Percentiles rank a stretch among this genome's conserved stretches.
These are phyloP conservation scores for Pluvialis apricaria DNA, from an alignment of 2,113 vertebrate genomes.

Conservation along the genomic window DNA sequence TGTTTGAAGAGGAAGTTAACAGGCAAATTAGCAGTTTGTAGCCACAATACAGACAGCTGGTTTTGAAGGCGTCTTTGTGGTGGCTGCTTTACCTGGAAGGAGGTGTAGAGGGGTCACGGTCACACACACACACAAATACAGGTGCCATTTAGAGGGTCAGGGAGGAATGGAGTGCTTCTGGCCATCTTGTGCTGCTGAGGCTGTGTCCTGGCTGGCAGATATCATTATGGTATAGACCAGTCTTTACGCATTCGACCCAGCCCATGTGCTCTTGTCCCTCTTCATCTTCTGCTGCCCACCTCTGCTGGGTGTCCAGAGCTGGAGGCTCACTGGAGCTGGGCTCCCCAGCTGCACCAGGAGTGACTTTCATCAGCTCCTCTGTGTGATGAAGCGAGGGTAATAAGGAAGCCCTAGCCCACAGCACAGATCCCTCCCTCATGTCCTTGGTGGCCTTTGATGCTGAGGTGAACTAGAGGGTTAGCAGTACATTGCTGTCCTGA, in stretches of 20 bases:
- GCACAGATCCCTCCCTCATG: rapidly evolving
- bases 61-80: neutral
- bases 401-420: neutral
- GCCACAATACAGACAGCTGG: neutral
- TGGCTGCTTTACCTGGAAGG: neutral
- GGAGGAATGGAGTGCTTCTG: neutral
- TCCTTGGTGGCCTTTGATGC: neutral
- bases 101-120: neutral
- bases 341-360: neutral
- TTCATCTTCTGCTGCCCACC: neutral
- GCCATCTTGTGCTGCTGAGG: neutral
- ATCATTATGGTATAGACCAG: neutral
- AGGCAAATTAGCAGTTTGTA: neutral
- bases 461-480: neutral
- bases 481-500: neutral
- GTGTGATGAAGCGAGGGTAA: neutral
- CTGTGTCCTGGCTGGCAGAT: neutral
- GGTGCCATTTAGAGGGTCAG: neutral
- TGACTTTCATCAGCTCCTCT: neutral
- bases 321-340: neutral
- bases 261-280: neutral
- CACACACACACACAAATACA: neutral
- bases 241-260: neutral
- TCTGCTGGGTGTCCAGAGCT: neutral
- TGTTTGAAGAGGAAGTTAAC: neutral